Evolutionary conservation across 1,140 invertebrate species (phyloP).

Genomic region (Trissolcus basalis): DNA sequence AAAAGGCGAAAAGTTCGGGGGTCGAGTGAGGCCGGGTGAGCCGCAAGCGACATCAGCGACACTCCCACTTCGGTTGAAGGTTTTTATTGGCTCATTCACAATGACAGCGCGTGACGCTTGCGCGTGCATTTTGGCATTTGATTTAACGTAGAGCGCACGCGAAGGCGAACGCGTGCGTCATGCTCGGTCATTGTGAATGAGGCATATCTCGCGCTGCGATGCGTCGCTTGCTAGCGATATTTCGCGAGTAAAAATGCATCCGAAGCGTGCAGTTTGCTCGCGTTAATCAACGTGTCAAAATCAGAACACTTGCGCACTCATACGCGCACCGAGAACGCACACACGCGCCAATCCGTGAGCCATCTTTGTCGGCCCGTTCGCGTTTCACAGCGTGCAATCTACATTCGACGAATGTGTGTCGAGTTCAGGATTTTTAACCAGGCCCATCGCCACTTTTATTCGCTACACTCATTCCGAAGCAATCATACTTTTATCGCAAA

Average conservation of each 20-base stretch:
- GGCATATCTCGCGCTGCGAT: too few species aligned
- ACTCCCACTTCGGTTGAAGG: constrained; percentile 41
- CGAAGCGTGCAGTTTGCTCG: constrained; percentile 30
- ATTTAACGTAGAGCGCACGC: too few species aligned
- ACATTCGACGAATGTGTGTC: constrained; percentile 24
- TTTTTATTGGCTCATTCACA: constrained; percentile 36
- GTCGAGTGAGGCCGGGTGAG: constrained; percentile 13
- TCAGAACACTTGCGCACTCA: constrained; percentile 46
- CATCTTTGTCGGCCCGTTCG: constrained; percentile 35
- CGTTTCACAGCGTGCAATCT: constrained; percentile 19
- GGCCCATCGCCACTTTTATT: constrained; percentile 4
- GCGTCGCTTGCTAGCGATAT: constrained; percentile 14
- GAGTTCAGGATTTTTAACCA: constrained; percentile 16
- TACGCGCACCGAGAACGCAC: constrained; percentile 11
- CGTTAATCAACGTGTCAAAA: constrained; percentile 61
- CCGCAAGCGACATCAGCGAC: constrained; percentile 54
- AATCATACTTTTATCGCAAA: neutral
- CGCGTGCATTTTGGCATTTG: too few species aligned
- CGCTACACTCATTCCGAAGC: neutral
- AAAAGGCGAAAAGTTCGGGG: neutral
- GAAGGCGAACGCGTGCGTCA: constrained; percentile 41
- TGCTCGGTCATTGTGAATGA: too few species aligned
- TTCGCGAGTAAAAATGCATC: constrained; percentile 26
- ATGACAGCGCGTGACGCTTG: too few species aligned
- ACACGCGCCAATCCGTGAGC: neutral